phyloP scores from a whole-genome alignment of 1,140 invertebrate genomes.

The Battus philenor region DNA sequence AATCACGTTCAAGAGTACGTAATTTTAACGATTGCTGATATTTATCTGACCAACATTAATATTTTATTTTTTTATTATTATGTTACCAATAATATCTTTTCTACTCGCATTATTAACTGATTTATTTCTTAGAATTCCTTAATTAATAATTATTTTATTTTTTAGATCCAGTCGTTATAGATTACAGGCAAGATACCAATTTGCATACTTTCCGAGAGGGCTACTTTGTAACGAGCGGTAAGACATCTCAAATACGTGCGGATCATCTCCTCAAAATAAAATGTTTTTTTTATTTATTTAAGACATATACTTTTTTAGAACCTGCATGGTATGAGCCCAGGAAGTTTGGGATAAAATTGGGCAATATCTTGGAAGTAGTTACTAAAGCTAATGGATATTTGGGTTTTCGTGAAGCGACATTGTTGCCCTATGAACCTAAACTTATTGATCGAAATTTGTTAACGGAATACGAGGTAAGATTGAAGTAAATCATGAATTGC shows the following conservation, averaged over 20 bases:
- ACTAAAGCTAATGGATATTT: conserved; percentile 78
- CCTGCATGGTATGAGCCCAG: conserved; percentile 89
- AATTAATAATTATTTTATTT: conserved; percentile 17
- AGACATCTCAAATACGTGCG: conserved; percentile 19
- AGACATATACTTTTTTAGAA: conserved; percentile 68
- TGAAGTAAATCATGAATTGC: too few species aligned
- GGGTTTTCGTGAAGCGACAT: conserved; percentile 88
- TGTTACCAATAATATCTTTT: too few species aligned
- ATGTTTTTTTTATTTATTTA: conserved; percentile 13
- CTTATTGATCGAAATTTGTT: conserved; percentile 89
- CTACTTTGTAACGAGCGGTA: conserved; percentile 91
- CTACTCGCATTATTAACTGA: too few species aligned
- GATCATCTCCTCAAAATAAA: too few species aligned
- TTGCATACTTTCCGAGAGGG: conserved; percentile 82
- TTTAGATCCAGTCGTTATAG: conserved; percentile 83
- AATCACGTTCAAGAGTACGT: too few species aligned
- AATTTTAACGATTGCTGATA: neutral
- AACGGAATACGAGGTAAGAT: conserved; percentile 83
- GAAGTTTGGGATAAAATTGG: conserved; percentile 93
- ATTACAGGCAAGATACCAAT: conserved; percentile 76
- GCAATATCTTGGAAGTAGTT: conserved; percentile 93
- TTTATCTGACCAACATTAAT: neutral
- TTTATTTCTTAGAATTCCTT: conserved; percentile 14
- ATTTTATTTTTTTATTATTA: neutral
- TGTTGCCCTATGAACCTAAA: conserved; percentile 95